These are phyloP conservation scores for Deilephila elpenor DNA, from an alignment of 2,888 invertebrate genomes.

Conservation along the genomic window DNA sequence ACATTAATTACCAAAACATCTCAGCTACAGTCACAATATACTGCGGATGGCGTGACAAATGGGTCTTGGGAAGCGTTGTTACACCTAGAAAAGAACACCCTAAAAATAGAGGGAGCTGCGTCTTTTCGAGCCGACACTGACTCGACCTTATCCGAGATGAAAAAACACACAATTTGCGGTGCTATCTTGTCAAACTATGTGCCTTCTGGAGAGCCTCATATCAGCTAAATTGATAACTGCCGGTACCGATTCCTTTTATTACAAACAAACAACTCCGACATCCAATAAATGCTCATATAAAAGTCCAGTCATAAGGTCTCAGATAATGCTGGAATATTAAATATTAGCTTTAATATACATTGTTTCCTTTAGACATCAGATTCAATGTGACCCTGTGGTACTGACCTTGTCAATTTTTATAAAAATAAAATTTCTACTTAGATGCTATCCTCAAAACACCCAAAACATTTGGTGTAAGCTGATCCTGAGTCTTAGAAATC, in stretches of 20 bases:
- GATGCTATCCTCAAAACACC: constrained; percentile 46
- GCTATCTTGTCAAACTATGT: constrained; percentile 61
- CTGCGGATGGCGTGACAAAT: constrained; percentile 66
- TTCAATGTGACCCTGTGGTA: constrained; percentile 75
- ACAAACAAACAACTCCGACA: constrained; percentile 79
- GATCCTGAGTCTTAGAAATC: constrained; percentile 31
- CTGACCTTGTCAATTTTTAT: constrained; percentile 75
- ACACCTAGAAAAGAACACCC: constrained; percentile 85
- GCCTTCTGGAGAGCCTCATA: constrained; percentile 63
- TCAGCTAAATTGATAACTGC: constrained; percentile 74
- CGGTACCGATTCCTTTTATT: constrained; percentile 71
- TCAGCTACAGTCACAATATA: constrained; percentile 76
- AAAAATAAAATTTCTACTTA: constrained; percentile 61
- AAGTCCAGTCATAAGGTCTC: constrained; percentile 80
- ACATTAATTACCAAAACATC: constrained; percentile 78
- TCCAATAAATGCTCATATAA: constrained; percentile 79
- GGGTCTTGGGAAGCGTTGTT: constrained; percentile 70
- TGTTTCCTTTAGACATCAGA: constrained; percentile 69
- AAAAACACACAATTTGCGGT: constrained; percentile 54
- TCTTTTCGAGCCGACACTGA: constrained; percentile 51
- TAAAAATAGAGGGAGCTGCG: constrained; percentile 73
- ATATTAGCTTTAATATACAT: constrained; percentile 81
- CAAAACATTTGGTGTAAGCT: constrained; percentile 32
- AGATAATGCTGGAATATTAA: constrained; percentile 84
- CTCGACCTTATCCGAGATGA: constrained; percentile 51